Evolutionary conservation across 2,797 vertebrate genomes (phyloP), one percentile per base, ranked within the genome.

Genomic region (Pangasius macronema): DNA sequence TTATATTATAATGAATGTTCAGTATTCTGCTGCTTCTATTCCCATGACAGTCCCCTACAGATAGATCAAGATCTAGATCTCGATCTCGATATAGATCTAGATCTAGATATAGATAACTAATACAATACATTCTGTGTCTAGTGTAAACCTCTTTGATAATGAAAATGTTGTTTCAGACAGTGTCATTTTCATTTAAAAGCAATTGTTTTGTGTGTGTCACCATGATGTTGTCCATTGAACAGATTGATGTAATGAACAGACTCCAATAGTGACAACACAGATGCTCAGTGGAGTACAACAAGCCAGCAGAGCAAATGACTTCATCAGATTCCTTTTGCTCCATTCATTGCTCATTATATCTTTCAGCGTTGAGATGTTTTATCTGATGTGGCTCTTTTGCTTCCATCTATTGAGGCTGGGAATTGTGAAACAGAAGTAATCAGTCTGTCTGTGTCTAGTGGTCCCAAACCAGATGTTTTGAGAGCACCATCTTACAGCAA

Each of bases 231-330:
- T 72, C 67, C 65, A 55, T 82, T 88, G 57, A 88, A 55, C 87
- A 85, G 87, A 88, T 65, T 82, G 77, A 27, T 33, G 49, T 65
- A 49, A 81, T 72, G 77, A 88, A 85, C 83, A 85, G 79, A 49
- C 76, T 85, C 87, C 77, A 88, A 85, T 63, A 81, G 68, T 20
- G 55, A 80, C 75, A 88, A 88, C 87, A 85, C 87, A 88, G 87
- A 88, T 88, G 87, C 87, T 88, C 83, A 75, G 83, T 20, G 55
- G 49, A 36, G 84, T 68, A 88, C 59, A 88, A 88, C 76, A 75
- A 88, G 80, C 75, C 83, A 88, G 75, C 87, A 57, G 79, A 88
- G 77, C 70, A 85, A 86, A 86, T 77, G 59, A 86, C 65, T 86
- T 88, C 79, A 86, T 73, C 87, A 85, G 53, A 72, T 81, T 87